Evolutionary conservation across 2,888 invertebrate species (phyloP).

Genomic region (Choristoneura rosaceana): DNA sequence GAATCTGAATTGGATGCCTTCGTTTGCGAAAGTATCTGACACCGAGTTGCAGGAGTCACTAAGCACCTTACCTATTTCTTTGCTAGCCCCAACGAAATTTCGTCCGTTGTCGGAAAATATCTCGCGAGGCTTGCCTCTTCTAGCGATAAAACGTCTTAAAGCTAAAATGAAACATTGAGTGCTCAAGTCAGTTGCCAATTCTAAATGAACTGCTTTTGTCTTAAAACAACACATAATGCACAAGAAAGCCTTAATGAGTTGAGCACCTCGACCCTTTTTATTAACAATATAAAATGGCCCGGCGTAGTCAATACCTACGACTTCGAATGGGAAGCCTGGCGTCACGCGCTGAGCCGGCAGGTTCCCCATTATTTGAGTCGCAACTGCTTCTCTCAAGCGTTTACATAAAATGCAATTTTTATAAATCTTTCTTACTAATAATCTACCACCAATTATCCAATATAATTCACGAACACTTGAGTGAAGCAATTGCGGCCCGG

Average conservation of each 20-base stretch:
- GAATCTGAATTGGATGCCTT: slow-evolving; percentile 43
- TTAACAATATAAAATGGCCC: slow-evolving; percentile 42
- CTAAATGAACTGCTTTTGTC: slow-evolving; percentile 38
- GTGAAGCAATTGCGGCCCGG: slow-evolving; percentile 44
- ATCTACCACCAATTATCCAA: slow-evolving; percentile 23
- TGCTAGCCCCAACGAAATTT: slow-evolving; percentile 44
- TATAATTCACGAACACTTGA: slow-evolving; percentile 36
- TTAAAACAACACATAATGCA: slow-evolving; percentile 43
- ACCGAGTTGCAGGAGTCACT: slow-evolving; percentile 23
- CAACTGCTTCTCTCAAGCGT: slow-evolving; percentile 32
- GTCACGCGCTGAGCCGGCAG: slow-evolving; percentile 33
- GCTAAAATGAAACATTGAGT: slow-evolving; percentile 39
- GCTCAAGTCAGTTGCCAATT: slow-evolving; percentile 41
- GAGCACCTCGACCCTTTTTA: slow-evolving; percentile 37
- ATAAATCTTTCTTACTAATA: slow-evolving; percentile 34
- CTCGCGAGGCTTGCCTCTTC: slow-evolving; percentile 41
- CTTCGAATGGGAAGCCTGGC: slow-evolving; percentile 37
- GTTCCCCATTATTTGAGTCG: slow-evolving; percentile 42
- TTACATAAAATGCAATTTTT: slow-evolving; percentile 38
- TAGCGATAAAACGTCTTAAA: slow-evolving; percentile 42
- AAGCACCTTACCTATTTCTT: slow-evolving; percentile 43
- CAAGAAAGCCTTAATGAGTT: slow-evolving; percentile 41
- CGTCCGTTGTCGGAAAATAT: slow-evolving; percentile 45
- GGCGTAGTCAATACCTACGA: slow-evolving; percentile 40
- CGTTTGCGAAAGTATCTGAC: slow-evolving; percentile 29